Evolutionary conservation across 2,888 invertebrate species (phyloP).

Genomic region (Diarsia dahlii): DNA sequence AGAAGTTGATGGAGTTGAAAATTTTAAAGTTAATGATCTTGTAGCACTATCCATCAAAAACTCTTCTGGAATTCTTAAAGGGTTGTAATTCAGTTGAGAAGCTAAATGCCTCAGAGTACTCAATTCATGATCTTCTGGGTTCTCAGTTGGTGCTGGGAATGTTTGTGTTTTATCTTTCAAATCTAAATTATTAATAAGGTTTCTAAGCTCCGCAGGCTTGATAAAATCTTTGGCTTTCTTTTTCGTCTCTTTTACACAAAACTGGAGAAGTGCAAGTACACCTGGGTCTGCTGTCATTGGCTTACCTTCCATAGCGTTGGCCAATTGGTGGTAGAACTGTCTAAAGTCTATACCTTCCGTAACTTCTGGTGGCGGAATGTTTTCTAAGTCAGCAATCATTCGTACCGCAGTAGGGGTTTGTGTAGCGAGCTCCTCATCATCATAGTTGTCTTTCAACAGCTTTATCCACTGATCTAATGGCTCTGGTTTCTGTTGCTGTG

Average conservation of each 20-base stretch:
- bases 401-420: slow-evolving; percentile 81
- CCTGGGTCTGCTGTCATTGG: slow-evolving; percentile 71
- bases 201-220: slow-evolving; percentile 64
- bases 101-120: slow-evolving; percentile 73
- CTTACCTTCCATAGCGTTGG: slow-evolving; percentile 85
- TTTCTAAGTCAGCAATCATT: slow-evolving; percentile 82
- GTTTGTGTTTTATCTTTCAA: slow-evolving; percentile 69
- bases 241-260: slow-evolving; percentile 79
- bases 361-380: slow-evolving; percentile 71
- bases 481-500: background rate
- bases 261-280: slow-evolving; percentile 69
- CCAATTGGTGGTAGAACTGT: slow-evolving; percentile 79
- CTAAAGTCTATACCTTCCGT: slow-evolving; percentile 81
- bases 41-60: slow-evolving; percentile 4
- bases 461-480: slow-evolving; percentile 75
- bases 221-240: slow-evolving; percentile 79
- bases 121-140: slow-evolving; percentile 69
- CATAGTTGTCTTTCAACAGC: slow-evolving; percentile 74
- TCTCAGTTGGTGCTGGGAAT: slow-evolving; percentile 70
- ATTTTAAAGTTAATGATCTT: too few relatives aligned
- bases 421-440: slow-evolving; percentile 76
- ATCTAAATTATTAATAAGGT: slow-evolving; percentile 71
- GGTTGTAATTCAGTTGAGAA: slow-evolving; percentile 79
- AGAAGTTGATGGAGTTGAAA: background rate
- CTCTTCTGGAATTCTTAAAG: slow-evolving; percentile 77